Conservation (phyloP, 2,113 vertebrate genomes). For the Ia io region DNA sequence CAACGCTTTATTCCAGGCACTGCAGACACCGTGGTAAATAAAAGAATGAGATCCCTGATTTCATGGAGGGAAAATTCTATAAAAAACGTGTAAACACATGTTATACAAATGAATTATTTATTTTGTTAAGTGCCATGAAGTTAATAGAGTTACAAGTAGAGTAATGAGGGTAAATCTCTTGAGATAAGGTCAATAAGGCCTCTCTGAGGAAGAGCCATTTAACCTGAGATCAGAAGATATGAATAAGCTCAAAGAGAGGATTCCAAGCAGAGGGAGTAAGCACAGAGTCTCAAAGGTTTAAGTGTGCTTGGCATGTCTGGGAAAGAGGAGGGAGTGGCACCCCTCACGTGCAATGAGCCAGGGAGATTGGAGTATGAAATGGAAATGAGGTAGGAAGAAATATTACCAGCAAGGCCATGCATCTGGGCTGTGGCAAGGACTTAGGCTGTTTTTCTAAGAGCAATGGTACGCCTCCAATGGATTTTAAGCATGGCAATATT, state of each 20-base stretch:
- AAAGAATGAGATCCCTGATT: background rate
- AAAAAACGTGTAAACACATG: background rate
- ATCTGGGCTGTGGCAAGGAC: background rate
- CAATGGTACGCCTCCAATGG: background rate
- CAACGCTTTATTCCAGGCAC: background rate
- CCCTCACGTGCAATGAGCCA: background rate
- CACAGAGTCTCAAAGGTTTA: background rate
- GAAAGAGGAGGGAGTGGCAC: no score
- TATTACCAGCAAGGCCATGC: background rate
- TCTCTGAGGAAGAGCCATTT: background rate
- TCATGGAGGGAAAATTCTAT: background rate
- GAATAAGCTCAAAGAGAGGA: background rate
- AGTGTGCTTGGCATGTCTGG: no score
- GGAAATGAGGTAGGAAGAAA: no score
- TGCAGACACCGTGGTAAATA: background rate
- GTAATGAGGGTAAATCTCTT: background rate
- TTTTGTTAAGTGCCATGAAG: background rate
- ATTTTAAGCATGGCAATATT: background rate
- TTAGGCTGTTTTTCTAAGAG: background rate
- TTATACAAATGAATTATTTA: background rate
- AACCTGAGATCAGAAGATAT: background rate
- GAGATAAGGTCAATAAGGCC: background rate
- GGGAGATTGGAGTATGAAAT: background rate
- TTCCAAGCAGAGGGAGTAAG: background rate
- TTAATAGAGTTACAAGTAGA: background rate